These are phyloP conservation scores for Emberiza fucata DNA, from an alignment of 2,113 vertebrate species.

Conservation along the genomic window DNA sequence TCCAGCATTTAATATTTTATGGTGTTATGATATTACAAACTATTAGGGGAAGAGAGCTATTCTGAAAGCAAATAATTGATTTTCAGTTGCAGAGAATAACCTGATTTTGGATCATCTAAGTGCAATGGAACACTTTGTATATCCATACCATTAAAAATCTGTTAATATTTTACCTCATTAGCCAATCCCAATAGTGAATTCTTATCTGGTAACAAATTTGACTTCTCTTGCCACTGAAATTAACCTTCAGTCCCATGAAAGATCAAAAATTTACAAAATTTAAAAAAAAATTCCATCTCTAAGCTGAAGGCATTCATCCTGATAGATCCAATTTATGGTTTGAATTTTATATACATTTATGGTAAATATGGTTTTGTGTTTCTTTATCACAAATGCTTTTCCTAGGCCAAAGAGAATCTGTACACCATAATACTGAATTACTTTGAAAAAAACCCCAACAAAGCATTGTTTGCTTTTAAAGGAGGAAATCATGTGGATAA, in stretches of 20 bases:
- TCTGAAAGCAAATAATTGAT: background rate
- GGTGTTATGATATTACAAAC: background rate
- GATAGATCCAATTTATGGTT: background rate
- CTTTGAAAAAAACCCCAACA: background rate
- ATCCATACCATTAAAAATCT: background rate
- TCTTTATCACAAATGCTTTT: background rate
- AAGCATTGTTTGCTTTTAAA: background rate
- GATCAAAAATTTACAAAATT: background rate
- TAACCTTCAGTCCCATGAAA: background rate
- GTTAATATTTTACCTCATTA: constrained; percentile 19
- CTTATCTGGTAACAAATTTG: background rate
- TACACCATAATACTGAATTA: background rate
- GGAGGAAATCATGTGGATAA: background rate
- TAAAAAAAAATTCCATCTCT: background rate
- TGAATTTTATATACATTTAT: background rate
- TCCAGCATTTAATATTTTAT: background rate
- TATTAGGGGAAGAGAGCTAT: background rate
- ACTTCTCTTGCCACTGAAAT: background rate
- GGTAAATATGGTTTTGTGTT: background rate
- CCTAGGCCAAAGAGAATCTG: background rate
- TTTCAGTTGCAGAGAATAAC: background rate
- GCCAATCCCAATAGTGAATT: background rate
- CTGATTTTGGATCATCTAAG: background rate
- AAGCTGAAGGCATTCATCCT: background rate
- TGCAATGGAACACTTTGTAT: background rate